Base-by-base conservation (phyloP, 2,113 vertebrate genomes). In the Notarius lentiginosus region DNA sequence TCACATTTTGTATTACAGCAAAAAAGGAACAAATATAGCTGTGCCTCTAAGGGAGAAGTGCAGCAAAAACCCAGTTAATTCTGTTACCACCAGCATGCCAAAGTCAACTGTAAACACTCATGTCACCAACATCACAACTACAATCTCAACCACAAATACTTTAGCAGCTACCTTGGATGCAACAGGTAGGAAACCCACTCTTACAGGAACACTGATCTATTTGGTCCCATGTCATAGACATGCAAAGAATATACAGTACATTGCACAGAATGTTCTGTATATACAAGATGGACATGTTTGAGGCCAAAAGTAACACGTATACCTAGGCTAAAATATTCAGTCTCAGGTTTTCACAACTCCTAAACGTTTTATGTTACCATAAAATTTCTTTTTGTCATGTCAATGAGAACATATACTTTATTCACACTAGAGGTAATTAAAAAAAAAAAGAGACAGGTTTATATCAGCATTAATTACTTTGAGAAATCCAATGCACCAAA, bases 31-130 rank as follows among this genome's bases (percentile, higher is more conserved):
- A 61, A 89, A 49, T 75, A 17, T 91, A 24, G 34, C 80, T 27
- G 72, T 93, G 15, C 58, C 72, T 20, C 87, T 94, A 49, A 15
- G 81, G 0, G 89, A 93, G 5, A 27, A 20, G 4, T 95, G 93
- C 85, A 41, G 10, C 60, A 14, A 0, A 0, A 11, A 0, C 7
- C 15, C 76, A 17, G 22, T 1, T 4, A 66, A 60, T 49, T 4
- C 49, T 41, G 17, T 14, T 3, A 24, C 34, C 70, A 85, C 49
- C 5, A 79, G 4, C 1, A 14, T 41, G 1, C 73, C 89, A 8
- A 85, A 89, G 17, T 9, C 88, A 72, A 34, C 68, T 51, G 11
- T 20, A 47, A 2, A 79, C 56, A 86, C 41, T 2, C 56, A 82
- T n/a, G 11, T 63, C 1, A 82, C 14, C 3, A 18, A 20, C 41